These are phyloP conservation scores for Agapetus fuscipes DNA, from an alignment of 2,888 invertebrate species.

Conservation along the genomic window DNA sequence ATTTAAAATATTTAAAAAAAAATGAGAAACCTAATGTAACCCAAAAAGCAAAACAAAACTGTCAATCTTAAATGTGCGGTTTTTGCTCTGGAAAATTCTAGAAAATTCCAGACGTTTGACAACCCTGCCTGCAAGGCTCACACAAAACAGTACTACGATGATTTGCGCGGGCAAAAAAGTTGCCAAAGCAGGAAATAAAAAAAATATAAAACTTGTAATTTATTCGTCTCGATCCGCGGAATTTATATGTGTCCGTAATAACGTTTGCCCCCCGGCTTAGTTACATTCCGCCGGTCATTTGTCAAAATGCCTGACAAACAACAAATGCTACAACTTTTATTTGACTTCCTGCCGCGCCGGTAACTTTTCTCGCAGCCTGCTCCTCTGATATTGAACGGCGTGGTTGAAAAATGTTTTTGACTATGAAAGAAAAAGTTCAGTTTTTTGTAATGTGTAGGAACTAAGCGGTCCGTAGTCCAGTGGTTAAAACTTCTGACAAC, in stretches of 20 bases:
- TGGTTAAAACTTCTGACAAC: too few relatives aligned
- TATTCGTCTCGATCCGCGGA: conserved; percentile 15
- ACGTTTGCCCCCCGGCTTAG: conserved; percentile 12
- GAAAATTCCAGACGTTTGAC: too few relatives aligned
- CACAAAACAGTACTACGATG: not conserved
- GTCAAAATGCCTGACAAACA: conserved; percentile 19
- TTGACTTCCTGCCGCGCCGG: conserved; percentile 20
- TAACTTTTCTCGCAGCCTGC: conserved; percentile 4
- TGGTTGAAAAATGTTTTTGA: too few relatives aligned
- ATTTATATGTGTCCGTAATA: conserved; percentile 19
- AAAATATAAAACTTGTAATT: conserved; percentile 21
- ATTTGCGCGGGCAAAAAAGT: conserved; percentile 4
- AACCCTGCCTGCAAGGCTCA: too few relatives aligned
- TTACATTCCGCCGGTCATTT: conserved; percentile 17
- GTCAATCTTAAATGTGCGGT: too few relatives aligned
- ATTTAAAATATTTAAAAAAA: too few relatives aligned
- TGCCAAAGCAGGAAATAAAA: conserved; percentile 20
- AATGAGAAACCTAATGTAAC: too few relatives aligned
- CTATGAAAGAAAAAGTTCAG: too few relatives aligned
- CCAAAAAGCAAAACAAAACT: too few relatives aligned
- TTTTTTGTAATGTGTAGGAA: too few relatives aligned
- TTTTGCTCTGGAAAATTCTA: too few relatives aligned
- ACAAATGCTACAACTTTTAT: conserved; percentile 15
- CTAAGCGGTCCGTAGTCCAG: too few relatives aligned
- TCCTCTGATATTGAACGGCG: not conserved